Conservation (phyloP, 2,888 invertebrate species). For the Steromphala cineraria region DNA sequence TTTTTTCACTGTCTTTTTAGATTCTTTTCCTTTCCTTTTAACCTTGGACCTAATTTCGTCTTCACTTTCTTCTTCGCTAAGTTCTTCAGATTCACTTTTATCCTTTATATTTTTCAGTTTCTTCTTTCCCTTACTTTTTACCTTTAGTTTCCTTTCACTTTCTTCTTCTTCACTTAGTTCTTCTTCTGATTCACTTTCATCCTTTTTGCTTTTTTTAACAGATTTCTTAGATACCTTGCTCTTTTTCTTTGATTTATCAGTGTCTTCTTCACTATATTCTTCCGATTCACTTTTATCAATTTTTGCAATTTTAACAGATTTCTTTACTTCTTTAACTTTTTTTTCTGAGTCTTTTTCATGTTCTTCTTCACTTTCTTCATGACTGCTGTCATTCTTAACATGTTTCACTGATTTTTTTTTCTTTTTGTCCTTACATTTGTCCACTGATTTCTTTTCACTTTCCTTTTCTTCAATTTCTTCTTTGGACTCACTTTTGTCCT, state of each 20-base stretch:
- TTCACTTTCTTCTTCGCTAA: not conserved
- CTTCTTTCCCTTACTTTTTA: not conserved
- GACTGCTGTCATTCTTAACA: too few species aligned
- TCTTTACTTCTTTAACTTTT: not conserved
- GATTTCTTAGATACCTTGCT: slow-evolving; percentile 63
- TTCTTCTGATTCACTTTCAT: slow-evolving; percentile 78
- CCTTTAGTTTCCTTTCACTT: not conserved
- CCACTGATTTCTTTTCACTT: too few species aligned
- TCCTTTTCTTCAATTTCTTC: too few species aligned
- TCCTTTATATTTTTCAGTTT: not conserved
- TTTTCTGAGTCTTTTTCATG: not conserved
- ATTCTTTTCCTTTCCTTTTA: not conserved
- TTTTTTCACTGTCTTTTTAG: slow-evolving; percentile 61
- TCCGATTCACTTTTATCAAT: too few species aligned
- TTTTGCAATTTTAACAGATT: too few species aligned
- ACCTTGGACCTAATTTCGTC: not conserved
- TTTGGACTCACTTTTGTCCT: too few species aligned
- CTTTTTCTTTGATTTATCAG: too few species aligned
- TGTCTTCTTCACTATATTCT: too few species aligned
- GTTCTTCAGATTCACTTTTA: not conserved
- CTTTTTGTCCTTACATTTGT: too few species aligned
- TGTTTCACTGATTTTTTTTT: too few species aligned
- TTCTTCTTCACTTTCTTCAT: not conserved
- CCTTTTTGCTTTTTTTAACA: slow-evolving; percentile 83
- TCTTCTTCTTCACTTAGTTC: not conserved